Evolutionary conservation across 2,888 invertebrate species (phyloP).

Genomic region (Aphidoletes aphidimyza): DNA sequence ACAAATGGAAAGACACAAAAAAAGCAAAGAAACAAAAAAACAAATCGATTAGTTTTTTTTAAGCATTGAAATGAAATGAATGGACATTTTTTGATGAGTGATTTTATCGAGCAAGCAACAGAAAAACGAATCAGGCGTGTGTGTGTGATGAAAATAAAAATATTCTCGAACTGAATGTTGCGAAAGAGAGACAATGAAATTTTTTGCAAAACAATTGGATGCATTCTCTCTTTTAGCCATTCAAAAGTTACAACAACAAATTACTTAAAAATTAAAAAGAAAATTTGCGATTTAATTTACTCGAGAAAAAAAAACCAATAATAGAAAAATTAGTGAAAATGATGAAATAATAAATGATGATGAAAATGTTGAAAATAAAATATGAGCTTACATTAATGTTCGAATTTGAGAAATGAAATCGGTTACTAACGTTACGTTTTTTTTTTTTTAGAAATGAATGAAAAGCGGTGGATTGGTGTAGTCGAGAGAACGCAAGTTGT

Average conservation of each 20-base stretch:
- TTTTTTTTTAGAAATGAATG: slow-evolving; percentile 43
- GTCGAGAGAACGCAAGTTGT: slow-evolving; percentile 5
- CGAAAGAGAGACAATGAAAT: not conserved
- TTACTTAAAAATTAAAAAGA: not conserved
- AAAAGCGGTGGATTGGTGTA: slow-evolving; percentile 1
- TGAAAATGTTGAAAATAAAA: not conserved
- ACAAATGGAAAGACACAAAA: too few species aligned
- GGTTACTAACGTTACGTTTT: slow-evolving; percentile 27
- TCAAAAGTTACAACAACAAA: slow-evolving; percentile 26
- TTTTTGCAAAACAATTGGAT: not conserved
- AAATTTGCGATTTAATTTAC: not conserved
- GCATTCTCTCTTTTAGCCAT: not conserved
- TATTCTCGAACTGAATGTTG: not conserved
- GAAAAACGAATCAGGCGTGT: not conserved
- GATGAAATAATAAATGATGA: not conserved
- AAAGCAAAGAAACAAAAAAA: not conserved
- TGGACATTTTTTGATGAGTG: not conserved
- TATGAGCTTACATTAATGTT: too few species aligned
- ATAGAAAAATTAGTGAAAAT: not conserved
- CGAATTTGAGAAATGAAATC: not conserved
- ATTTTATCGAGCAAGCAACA: not conserved
- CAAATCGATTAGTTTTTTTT: too few species aligned
- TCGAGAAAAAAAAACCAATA: not conserved
- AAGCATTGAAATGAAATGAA: too few species aligned
- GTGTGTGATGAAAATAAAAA: not conserved